These are phyloP conservation scores for Tetanocera ferruginea DNA, from an alignment of 2,888 invertebrate genomes.

Conservation along the genomic window DNA sequence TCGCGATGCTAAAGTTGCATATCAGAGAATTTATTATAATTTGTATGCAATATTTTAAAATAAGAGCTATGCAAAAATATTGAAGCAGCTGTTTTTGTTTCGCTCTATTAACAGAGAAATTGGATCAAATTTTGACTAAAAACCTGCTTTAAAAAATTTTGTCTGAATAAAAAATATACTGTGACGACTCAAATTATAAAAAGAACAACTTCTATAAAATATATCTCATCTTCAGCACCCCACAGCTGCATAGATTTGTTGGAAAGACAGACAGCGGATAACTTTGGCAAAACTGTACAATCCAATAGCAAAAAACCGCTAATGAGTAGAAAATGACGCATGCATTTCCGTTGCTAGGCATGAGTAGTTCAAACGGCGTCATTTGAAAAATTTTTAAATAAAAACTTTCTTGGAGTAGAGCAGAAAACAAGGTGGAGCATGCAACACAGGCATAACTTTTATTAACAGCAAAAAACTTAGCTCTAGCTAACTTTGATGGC, in stretches of 20 bases:
- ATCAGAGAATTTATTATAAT: too few relatives aligned
- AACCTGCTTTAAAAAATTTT: neutral
- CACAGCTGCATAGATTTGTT: neutral
- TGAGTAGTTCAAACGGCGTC: neutral
- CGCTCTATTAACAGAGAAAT: too few relatives aligned
- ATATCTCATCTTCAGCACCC: neutral
- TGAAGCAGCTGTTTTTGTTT: too few relatives aligned
- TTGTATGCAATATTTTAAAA: too few relatives aligned
- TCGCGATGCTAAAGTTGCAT: too few relatives aligned
- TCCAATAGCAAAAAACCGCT: neutral
- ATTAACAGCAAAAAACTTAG: slow-evolving; percentile 11
- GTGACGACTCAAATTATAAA: too few relatives aligned
- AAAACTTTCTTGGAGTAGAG: neutral
- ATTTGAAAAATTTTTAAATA: neutral
- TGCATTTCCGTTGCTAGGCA: neutral
- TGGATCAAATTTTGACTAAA: too few relatives aligned
- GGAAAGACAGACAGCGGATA: neutral
- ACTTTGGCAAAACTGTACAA: neutral
- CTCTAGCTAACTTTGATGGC: slow-evolving; percentile 20
- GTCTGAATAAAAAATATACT: neutral
- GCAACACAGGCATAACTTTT: neutral
- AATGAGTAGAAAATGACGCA: slow-evolving; percentile 21
- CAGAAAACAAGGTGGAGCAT: neutral
- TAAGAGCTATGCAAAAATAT: too few relatives aligned
- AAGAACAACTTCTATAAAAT: too few relatives aligned